Evolutionary conservation across 2,113 vertebrate genomes (phyloP), one percentile per base, ranked within the genome.

Genomic region (Empidonax traillii): DNA sequence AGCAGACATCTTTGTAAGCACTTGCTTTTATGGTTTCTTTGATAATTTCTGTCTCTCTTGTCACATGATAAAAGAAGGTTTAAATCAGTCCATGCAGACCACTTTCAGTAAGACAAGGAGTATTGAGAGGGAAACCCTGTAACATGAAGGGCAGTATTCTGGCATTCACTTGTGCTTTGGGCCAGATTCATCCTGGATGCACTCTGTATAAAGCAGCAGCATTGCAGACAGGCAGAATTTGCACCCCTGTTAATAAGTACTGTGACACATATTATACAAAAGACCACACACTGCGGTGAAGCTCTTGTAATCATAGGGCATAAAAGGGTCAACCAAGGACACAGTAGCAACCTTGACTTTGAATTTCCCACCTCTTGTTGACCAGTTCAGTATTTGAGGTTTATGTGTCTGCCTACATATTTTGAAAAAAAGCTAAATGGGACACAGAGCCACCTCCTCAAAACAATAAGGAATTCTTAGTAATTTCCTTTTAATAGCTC

Each of bases 1-100:
- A 80, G 90, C 90, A 92, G 81, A 90, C 85, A 85, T 92, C 86
- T 87, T 79, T 51, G n/a, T 65, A 93, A 94, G 89, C 91, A 96
- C 77, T 95, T 95, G 92, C 30, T 97, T 93, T 77, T 82, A 69
- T 62, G 52, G 33, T 94, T 94, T 88, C 39, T 87, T 83, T 80
- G 43, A 76, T 94, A 19, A 89, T 92, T 88, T 94, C 69, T 91
- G 46, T 77, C 58, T 94, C 43, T 80, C 46, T 51, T 30, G 20
- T 83, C 63, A 69, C 30, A 8, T 55, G 72, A 46, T 47, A 72
- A 75, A 89, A 59, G 33, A 58, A 3, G 0, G 37, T 87, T 93
- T 75, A 87, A 83, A 79, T 87, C 37, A 94, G 39, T 37, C 55
- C 15, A 2, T 41, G 62, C 30, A 89, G 61, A 79, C 27, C 30